These are phyloP conservation scores for Neotoxoptera formosana DNA, from an alignment of 1,140 invertebrate species.

Conservation along the genomic window DNA sequence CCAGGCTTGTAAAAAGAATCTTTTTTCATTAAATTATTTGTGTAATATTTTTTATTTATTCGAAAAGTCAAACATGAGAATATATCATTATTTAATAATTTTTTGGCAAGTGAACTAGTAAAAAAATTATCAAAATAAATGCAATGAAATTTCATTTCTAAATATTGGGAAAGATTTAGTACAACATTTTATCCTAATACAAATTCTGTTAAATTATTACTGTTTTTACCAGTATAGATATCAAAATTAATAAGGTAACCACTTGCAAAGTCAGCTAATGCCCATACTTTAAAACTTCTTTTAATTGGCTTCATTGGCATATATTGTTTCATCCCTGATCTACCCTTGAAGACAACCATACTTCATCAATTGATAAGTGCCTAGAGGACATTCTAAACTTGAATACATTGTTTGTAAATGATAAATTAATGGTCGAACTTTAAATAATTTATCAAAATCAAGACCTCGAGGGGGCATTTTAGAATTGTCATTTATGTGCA, in stretches of 20 bases:
- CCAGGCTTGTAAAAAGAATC: background rate
- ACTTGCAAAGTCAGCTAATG: background rate
- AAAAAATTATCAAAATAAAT: background rate
- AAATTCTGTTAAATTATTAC: background rate
- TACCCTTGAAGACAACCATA: slow-evolving; percentile 61
- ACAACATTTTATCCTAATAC: background rate
- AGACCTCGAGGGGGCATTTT: background rate
- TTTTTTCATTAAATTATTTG: background rate
- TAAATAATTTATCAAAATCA: background rate
- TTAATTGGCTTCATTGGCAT: slow-evolving; percentile 62
- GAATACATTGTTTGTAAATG: background rate
- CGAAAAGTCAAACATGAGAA: background rate
- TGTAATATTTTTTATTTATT: slow-evolving; percentile 1
- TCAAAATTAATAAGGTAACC: background rate
- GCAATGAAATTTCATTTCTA: background rate
- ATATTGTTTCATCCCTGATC: slow-evolving; percentile 62
- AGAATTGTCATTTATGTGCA: background rate
- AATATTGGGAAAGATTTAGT: background rate
- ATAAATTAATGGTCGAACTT: background rate
- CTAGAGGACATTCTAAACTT: background rate
- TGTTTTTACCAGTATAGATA: background rate
- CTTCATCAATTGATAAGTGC: slow-evolving; percentile 59
- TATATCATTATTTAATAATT: background rate
- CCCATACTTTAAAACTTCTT: slow-evolving; percentile 53
- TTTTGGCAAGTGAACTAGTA: background rate